Conservation (phyloP, 2,113 vertebrate genomes). For the Chinchilla lanigera region DNA sequence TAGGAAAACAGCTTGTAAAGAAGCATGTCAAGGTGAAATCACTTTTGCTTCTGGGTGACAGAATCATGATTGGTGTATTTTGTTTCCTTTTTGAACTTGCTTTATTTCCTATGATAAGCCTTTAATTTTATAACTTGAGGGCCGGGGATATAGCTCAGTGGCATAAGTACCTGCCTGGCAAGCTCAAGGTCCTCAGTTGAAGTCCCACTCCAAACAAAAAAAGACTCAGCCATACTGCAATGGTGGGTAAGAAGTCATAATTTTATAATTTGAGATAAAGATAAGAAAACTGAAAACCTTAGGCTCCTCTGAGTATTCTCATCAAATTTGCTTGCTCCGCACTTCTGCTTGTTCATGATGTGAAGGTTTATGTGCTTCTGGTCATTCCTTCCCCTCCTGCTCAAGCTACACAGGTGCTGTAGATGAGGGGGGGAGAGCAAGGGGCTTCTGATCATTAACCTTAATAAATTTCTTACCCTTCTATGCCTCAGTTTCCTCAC, state of each 20-base stretch:
- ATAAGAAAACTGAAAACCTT: background rate
- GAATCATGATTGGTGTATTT: background rate
- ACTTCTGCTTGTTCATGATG: background rate
- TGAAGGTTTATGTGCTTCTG: background rate
- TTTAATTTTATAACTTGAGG: background rate
- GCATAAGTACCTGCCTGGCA: too few species aligned
- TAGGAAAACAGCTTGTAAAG: background rate
- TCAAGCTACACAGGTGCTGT: background rate
- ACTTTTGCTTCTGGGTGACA: background rate
- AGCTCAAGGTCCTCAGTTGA: too few species aligned
- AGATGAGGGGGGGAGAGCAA: background rate
- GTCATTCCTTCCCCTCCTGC: background rate
- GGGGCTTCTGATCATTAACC: background rate
- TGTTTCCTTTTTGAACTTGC: conserved; percentile 5
- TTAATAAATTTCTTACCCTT: background rate
- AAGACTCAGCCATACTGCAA: too few species aligned
- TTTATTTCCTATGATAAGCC: background rate
- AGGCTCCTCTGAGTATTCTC: background rate
- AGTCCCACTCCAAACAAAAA: too few species aligned
- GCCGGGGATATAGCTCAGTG: too few species aligned
- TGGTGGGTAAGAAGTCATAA: too few species aligned
- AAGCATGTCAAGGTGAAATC: background rate
- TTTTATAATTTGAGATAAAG: background rate
- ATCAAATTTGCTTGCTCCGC: background rate
- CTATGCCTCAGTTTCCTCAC: background rate